Base-by-base conservation (phyloP, 1,140 invertebrate genomes). In the Asobara japonica region DNA sequence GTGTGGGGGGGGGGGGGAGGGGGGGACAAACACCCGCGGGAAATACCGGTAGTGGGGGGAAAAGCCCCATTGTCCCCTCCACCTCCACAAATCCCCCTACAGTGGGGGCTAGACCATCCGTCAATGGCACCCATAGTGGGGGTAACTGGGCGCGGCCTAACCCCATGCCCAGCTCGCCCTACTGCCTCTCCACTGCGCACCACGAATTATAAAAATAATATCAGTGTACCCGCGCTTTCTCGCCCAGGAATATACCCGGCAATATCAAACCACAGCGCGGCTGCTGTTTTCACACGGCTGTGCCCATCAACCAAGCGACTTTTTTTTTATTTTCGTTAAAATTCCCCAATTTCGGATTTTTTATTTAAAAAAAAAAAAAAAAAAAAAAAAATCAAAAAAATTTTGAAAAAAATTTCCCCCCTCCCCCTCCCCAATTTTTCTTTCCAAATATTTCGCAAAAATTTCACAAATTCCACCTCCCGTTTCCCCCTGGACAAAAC, bases 111-210 rank as follows among this genome's bases (percentile, higher is more conserved):
- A 45, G 5, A 45, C 41, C 41, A 16, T 13, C n/a, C 18, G 41
- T 13, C n/a, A 16, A 13, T 45, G 41, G 13, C 20, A 16, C 22
- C 36, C 3, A 22, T 6, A 22, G 83, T 82, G 78, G 79, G 82
- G 83, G 78, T 66, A 73, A 78, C 77, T 84, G 84, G 84, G 84
- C 84, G 84, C 84, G 84, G 84, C 83, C 77, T 84, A 83, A 41
- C 62, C 38, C 20, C 72, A 67, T 70, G 75, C 72, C 78, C 48
- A n/a, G 69, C 76, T 74, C 78, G n/a, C n/a, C n/a, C 69, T 75
- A 71, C 77, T 62, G 41, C 73, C 65, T 68, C 60, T 38, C 25
- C 29, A 64, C 60, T 48, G 67, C 62, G 69, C 69, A 72, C 25
- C 73, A 73, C 71, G 64, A 78, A 25, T 82, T 83, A 82, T 79